These are phyloP conservation scores for Bos indicus DNA, from an alignment of 2,113 vertebrate genomes.

Conservation along the genomic window DNA sequence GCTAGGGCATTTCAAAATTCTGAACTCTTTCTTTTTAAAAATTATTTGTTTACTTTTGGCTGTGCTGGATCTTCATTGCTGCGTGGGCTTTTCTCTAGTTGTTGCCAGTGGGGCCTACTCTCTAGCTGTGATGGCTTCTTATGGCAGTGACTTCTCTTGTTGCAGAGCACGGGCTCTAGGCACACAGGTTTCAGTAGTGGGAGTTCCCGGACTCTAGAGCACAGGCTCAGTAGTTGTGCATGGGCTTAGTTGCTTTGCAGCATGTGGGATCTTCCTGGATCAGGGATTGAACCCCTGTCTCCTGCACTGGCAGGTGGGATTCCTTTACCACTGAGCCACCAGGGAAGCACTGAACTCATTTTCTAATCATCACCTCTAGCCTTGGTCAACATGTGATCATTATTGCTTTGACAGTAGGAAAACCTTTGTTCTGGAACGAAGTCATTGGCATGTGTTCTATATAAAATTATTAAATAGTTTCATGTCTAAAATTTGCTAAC, in stretches of 20 bases:
- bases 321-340: not conserved
- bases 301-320: not conserved
- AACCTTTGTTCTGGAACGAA: not conserved
- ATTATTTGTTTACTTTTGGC: not conserved
- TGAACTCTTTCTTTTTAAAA: not conserved
- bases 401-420: not conserved
- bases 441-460: not conserved
- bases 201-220: not conserved
- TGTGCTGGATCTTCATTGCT: not conserved
- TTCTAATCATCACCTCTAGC: not conserved
- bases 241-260: not conserved
- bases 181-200: not conserved
- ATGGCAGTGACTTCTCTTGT: not conserved
- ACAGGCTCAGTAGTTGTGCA: not conserved
- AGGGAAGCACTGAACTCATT: not conserved
- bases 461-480: not conserved
- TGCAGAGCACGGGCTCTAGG: not conserved
- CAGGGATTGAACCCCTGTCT: not conserved
- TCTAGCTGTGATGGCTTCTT: not conserved
- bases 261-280: not conserved
- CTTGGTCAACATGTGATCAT: not conserved
- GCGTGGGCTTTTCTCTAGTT: not conserved
- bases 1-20: not conserved
- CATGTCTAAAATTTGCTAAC: not conserved
- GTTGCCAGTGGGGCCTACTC: not conserved